Evolutionary conservation across 2,888 invertebrate species (phyloP).

Genomic region (Nymphalis polychloros): DNA sequence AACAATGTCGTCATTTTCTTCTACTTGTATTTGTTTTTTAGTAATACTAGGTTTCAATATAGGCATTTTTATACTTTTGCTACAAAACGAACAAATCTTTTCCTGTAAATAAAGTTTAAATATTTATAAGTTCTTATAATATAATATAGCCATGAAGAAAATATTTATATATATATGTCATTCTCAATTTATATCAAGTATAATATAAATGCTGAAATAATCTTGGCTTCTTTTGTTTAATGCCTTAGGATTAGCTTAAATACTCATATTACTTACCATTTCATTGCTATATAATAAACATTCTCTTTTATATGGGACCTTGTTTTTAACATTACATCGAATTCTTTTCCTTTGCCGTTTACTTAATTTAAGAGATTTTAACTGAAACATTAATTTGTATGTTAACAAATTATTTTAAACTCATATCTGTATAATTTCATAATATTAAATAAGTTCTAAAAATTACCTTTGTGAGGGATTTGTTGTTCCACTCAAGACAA

Average conservation of each 20-base stretch:
- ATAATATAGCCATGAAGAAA: not conserved
- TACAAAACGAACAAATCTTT: slow-evolving; percentile 65
- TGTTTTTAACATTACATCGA: slow-evolving; percentile 43
- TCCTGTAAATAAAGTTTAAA: slow-evolving; percentile 52
- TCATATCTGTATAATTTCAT: too few relatives aligned
- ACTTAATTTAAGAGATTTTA: slow-evolving; percentile 53
- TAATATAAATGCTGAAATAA: too few relatives aligned
- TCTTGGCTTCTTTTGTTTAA: too few relatives aligned
- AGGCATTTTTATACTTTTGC: slow-evolving; percentile 47
- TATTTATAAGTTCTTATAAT: not conserved
- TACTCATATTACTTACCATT: slow-evolving; percentile 48
- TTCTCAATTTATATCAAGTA: too few relatives aligned
- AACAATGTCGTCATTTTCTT: slow-evolving; percentile 9
- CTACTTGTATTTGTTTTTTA: slow-evolving; percentile 11
- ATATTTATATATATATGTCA: slow-evolving; percentile 39
- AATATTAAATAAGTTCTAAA: too few relatives aligned
- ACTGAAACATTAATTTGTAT: slow-evolving; percentile 47
- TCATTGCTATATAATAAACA: slow-evolving; percentile 55
- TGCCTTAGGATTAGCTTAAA: too few relatives aligned
- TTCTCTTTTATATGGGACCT: slow-evolving; percentile 41
- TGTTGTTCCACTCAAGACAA: slow-evolving; percentile 61
- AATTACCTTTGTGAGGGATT: slow-evolving; percentile 55
- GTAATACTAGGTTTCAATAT: slow-evolving; percentile 51
- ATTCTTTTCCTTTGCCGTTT: slow-evolving; percentile 56
- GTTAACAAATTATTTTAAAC: not conserved